Conservation (phyloP, 2,888 invertebrate genomes). For the Luperina nickerlii region DNA sequence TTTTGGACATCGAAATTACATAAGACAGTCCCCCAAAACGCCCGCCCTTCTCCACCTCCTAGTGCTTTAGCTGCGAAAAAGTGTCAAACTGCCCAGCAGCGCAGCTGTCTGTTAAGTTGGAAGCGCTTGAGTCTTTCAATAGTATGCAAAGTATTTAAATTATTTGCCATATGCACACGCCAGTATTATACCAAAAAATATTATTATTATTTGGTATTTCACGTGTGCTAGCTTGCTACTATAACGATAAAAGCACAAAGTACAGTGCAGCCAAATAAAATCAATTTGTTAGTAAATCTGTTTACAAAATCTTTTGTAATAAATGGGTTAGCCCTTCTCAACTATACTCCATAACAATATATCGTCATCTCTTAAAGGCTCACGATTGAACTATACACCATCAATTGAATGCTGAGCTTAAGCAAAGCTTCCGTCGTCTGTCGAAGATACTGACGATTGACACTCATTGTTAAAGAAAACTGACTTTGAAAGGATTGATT, state of each 20-base stretch:
- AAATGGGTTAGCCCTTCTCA: not conserved
- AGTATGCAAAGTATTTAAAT: not conserved
- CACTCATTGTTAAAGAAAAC: conserved; percentile 30
- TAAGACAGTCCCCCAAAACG: not conserved
- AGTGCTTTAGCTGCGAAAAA: not conserved
- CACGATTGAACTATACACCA: conserved; percentile 32
- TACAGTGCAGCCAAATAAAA: not conserved
- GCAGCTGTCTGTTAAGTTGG: too few relatives aligned
- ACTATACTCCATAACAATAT: conserved; percentile 23
- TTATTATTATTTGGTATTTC: too few relatives aligned
- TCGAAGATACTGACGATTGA: conserved; percentile 17
- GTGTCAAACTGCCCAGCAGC: not conserved
- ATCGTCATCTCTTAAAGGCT: conserved; percentile 19
- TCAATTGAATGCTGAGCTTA: not conserved
- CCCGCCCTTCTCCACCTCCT: not conserved
- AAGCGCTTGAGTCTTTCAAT: not conserved
- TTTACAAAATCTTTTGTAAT: not conserved
- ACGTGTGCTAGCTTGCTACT: not conserved
- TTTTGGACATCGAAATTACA: not conserved
- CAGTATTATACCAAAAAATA: not conserved
- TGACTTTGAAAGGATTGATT: conserved; percentile 12
- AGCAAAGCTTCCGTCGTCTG: conserved; percentile 48
- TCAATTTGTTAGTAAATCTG: conserved; percentile 18
- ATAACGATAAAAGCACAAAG: not conserved
- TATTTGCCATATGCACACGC: not conserved